Percentiles rank a stretch among this genome's conserved stretches.
These are phyloP conservation scores for Amblyjoppa proteus DNA, from an alignment of 2,888 invertebrate species.

Conservation along the genomic window DNA sequence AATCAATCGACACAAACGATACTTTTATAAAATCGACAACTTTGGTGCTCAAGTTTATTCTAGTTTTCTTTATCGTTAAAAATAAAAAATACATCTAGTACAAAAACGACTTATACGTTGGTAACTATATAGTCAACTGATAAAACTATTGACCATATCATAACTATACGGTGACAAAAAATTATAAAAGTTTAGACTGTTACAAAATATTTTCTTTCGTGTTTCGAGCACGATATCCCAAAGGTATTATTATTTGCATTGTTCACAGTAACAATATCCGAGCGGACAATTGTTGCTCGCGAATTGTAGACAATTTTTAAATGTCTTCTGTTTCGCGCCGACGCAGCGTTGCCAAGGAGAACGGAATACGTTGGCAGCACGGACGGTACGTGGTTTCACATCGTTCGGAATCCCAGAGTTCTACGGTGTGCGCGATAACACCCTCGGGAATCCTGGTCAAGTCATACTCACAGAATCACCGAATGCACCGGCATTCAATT, in stretches of 20 bases:
- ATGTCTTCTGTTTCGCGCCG: background rate
- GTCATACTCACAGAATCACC: background rate
- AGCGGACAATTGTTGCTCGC: background rate
- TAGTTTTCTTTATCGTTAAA: too few relatives aligned
- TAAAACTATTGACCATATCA: too few relatives aligned
- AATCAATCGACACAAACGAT: too few relatives aligned
- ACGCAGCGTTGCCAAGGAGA: background rate
- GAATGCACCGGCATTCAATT: background rate
- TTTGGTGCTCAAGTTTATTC: too few relatives aligned
- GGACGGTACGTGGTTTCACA: background rate
- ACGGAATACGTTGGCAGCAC: background rate
- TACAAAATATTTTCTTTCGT: too few relatives aligned
- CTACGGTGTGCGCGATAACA: background rate
- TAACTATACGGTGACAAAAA: too few relatives aligned
- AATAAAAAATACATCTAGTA: too few relatives aligned
- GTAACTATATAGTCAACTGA: too few relatives aligned
- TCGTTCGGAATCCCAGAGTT: slow-evolving; percentile 16
- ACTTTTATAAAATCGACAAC: too few relatives aligned
- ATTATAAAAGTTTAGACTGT: too few relatives aligned
- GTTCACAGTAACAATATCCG: background rate
- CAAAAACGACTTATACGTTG: too few relatives aligned
- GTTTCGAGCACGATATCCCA: too few relatives aligned
- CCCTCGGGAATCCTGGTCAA: background rate
- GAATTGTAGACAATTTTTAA: background rate
- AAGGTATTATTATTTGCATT: background rate